phyloP scores from a whole-genome alignment of 2,113 vertebrate species.

The Manacus vitellinus region DNA sequence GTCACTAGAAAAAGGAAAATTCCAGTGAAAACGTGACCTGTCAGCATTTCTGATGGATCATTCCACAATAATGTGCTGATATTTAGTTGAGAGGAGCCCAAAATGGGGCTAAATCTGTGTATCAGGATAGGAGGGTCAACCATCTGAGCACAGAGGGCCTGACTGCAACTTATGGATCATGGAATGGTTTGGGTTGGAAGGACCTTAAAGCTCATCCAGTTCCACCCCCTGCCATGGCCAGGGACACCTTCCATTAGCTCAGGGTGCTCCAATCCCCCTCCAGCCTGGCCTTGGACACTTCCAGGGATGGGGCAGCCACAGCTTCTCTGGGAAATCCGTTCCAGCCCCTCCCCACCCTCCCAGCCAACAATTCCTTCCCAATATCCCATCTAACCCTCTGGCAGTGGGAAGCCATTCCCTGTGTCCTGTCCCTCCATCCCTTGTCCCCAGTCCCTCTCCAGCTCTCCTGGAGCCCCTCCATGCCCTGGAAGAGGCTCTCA shows the following conservation, averaged over 20 bases:
- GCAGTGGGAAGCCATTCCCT: neutral
- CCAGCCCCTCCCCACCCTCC: neutral
- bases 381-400: neutral
- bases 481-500: neutral
- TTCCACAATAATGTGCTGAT: neutral
- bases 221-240: neutral
- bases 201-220: neutral
- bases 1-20: neutral
- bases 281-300: neutral
- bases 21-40: neutral
- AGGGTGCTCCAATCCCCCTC: neutral
- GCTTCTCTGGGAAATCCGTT: neutral
- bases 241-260: neutral
- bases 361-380: neutral
- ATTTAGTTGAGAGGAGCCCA: neutral
- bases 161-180: rapidly evolving
- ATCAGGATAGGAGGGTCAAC: neutral
- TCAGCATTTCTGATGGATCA: neutral
- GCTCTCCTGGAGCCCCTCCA: neutral
- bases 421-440: neutral
- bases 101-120: rapidly evolving
- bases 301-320: neutral
- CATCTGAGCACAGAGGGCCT: rapidly evolving
- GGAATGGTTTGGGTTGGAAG: neutral
- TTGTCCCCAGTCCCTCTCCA: neutral